These are phyloP conservation scores for Prostheceraeus crozeri DNA, from an alignment of 2,888 invertebrate genomes.

Conservation along the genomic window DNA sequence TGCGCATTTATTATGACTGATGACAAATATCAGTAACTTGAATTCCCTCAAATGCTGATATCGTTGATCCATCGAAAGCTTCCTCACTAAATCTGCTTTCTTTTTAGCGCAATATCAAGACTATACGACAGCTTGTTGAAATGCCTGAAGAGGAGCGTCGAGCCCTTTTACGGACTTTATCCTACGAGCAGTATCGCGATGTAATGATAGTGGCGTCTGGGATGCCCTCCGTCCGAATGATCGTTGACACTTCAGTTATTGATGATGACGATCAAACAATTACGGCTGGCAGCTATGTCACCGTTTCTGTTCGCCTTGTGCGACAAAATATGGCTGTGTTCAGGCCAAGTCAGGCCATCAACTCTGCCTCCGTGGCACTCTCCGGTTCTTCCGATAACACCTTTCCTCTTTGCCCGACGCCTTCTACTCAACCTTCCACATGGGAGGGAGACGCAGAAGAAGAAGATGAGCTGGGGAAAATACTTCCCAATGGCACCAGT, in stretches of 20 bases:
- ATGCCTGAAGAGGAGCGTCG: slow-evolving; percentile 80
- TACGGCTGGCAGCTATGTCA: slow-evolving; percentile 93
- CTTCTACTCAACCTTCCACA: too few relatives aligned
- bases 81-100: too few relatives aligned
- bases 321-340: slow-evolving; percentile 72
- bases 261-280: slow-evolving; percentile 93
- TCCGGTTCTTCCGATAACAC: too few relatives aligned
- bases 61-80: not conserved
- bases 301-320: slow-evolving; percentile 79
- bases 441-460: too few relatives aligned
- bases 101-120: slow-evolving; percentile 62
- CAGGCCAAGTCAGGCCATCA: not conserved
- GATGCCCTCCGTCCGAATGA: slow-evolving; percentile 89
- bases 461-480: too few relatives aligned
- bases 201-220: slow-evolving; percentile 80
- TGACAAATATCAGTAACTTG: too few relatives aligned
- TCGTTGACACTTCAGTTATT: too few relatives aligned
- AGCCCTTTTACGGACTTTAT: slow-evolving; percentile 70
- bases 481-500: too few relatives aligned
- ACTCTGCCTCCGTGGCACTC: not conserved
- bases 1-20: too few relatives aligned
- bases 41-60: not conserved
- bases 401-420: too few relatives aligned
- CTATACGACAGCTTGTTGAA: slow-evolving; percentile 79
- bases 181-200: slow-evolving; percentile 78